phyloP scores from a whole-genome alignment of 2,888 invertebrate species.

The Trachelus tabidus region DNA sequence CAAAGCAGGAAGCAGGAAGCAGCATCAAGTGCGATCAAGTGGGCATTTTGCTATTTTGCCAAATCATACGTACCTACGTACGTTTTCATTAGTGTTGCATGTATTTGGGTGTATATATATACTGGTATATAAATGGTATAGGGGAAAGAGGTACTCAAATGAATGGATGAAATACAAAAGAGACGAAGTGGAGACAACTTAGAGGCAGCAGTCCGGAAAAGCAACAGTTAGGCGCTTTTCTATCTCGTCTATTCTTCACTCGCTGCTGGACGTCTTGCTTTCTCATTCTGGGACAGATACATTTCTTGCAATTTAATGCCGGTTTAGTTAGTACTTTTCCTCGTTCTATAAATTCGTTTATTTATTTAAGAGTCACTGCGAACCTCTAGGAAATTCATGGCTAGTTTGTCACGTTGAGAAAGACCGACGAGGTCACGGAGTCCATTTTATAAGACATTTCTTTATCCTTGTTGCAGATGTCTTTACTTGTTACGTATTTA shows the following conservation, averaged over 20 bases:
- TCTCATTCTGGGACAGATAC: not conserved
- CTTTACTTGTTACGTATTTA: not conserved
- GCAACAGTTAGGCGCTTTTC: slow-evolving; percentile 5
- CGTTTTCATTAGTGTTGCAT: not conserved
- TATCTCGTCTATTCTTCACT: not conserved
- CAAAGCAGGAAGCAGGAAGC: not conserved
- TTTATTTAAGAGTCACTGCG: slow-evolving; percentile 10
- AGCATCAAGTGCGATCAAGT: not conserved
- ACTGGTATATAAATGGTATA: not conserved
- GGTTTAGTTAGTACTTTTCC: slow-evolving; percentile 1
- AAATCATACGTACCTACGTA: not conserved
- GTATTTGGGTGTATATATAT: not conserved
- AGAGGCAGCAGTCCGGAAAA: not conserved
- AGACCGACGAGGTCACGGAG: not conserved
- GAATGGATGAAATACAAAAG: not conserved
- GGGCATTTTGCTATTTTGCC: not conserved
- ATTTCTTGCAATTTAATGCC: slow-evolving; percentile 10
- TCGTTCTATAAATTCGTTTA: slow-evolving; percentile 14
- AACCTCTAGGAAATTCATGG: not conserved
- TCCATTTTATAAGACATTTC: not conserved
- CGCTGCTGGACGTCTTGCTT: not conserved
- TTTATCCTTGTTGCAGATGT: not conserved
- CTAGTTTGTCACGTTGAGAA: slow-evolving; percentile 7
- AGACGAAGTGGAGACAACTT: not conserved
- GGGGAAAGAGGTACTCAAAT: not conserved